These are phyloP conservation scores for Calephelis perditalis DNA, from an alignment of 2,888 invertebrate species.

Conservation along the genomic window DNA sequence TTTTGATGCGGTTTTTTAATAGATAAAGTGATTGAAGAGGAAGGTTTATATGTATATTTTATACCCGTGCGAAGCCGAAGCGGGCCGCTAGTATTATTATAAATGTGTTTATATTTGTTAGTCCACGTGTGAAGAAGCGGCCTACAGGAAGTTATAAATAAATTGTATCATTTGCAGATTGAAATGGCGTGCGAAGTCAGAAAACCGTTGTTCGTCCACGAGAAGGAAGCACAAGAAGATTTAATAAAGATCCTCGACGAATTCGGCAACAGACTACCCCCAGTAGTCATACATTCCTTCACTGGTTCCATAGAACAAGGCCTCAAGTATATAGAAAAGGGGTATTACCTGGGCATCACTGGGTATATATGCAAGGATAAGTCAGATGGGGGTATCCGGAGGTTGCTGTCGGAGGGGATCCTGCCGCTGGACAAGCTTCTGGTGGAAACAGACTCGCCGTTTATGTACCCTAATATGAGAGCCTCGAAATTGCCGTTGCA, in stretches of 20 bases:
- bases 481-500: constrained; percentile 93
- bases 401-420: constrained; percentile 87
- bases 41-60: too few species aligned
- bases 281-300: constrained; percentile 93
- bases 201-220: constrained; percentile 94
- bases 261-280: constrained; percentile 79
- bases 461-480: constrained; percentile 96
- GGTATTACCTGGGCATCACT: constrained; percentile 87
- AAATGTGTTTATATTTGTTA: background rate
- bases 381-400: constrained; percentile 92
- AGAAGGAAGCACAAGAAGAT: constrained; percentile 94
- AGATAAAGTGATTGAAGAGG: too few species aligned
- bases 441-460: constrained; percentile 96
- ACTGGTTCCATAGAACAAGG: constrained; percentile 93
- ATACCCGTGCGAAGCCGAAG: too few species aligned
- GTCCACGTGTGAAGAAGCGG: background rate
- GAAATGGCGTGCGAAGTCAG: constrained; percentile 90
- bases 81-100: too few species aligned
- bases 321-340: constrained; percentile 86
- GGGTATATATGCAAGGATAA: constrained; percentile 95
- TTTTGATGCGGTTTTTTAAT: too few species aligned
- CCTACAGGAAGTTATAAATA: background rate
- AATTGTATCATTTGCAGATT: constrained; percentile 70
- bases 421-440: constrained; percentile 91
- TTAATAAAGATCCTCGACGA: constrained; percentile 84